phyloP scores from a whole-genome alignment of 2,113 vertebrate genomes.

The Rissa tridactyla region DNA sequence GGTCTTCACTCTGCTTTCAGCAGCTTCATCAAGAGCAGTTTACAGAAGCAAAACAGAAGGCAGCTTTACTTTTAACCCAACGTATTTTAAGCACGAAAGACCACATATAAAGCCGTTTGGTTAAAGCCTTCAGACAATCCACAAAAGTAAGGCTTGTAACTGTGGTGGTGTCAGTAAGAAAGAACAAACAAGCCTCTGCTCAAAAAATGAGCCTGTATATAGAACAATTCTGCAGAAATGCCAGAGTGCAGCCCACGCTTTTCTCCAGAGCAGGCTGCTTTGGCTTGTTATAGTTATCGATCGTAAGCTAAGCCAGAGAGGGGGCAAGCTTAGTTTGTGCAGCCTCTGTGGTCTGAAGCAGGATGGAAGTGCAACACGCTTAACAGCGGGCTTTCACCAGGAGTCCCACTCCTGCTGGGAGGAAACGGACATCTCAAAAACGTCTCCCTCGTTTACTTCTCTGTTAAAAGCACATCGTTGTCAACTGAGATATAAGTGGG shows the following conservation, averaged over 20 bases:
- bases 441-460: background rate
- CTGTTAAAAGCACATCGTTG: background rate
- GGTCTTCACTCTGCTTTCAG: background rate
- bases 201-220: background rate
- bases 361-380: accelerated
- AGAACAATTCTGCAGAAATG: background rate
- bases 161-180: background rate
- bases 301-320: background rate
- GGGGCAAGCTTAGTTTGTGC: background rate
- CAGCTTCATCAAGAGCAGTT: background rate
- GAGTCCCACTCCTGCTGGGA: accelerated
- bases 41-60: background rate
- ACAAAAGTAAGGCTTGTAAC: background rate
- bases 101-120: background rate
- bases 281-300: background rate
- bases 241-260: background rate
- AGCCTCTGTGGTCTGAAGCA: background rate
- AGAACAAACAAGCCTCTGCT: background rate
- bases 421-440: background rate
- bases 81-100: background rate
- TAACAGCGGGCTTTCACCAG: background rate
- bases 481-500: background rate
- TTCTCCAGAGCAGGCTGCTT: background rate
- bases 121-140: background rate
- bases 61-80: background rate